Conservation (phyloP, 1,140 invertebrate species). For the Lasioglossum baleicum region DNA sequence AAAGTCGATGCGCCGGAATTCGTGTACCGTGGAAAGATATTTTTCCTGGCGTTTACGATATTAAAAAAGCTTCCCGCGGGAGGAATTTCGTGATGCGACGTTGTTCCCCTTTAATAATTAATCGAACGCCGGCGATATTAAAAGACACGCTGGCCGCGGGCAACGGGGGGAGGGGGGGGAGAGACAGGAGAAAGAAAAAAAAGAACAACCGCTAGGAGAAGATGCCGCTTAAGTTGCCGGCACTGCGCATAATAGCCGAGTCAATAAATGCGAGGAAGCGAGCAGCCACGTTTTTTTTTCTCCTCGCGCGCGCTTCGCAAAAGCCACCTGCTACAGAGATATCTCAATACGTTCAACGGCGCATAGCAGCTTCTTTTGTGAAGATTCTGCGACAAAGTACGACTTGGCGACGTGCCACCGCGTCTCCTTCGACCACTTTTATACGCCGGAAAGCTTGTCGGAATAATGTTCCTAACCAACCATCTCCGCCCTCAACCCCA, state of each 20-base stretch:
- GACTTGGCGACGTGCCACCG: constrained; percentile 51
- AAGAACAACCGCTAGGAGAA: not conserved
- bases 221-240: not conserved
- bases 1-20: constrained; percentile 10
- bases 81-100: constrained; percentile 19
- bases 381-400: constrained; percentile 50
- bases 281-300: not conserved
- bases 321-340: constrained; percentile 20
- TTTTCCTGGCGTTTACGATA: not conserved
- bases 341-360: constrained; percentile 37
- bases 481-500: not conserved
- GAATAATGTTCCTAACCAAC: constrained; percentile 54
- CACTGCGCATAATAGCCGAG: not conserved
- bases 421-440: constrained; percentile 52
- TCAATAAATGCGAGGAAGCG: constrained; percentile 34
- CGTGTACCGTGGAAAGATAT: not conserved
- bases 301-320: not conserved
- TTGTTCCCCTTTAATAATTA: constrained; percentile 18
- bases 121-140: constrained; percentile 21
- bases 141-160: not conserved
- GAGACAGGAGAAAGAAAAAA: no score
- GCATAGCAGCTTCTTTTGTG: constrained; percentile 26
- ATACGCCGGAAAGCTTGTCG: constrained; percentile 52
- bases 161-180: no score
- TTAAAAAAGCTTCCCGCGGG: not conserved